Base-by-base conservation (phyloP, 2,113 vertebrate species). In the Bufo gargarizans region DNA sequence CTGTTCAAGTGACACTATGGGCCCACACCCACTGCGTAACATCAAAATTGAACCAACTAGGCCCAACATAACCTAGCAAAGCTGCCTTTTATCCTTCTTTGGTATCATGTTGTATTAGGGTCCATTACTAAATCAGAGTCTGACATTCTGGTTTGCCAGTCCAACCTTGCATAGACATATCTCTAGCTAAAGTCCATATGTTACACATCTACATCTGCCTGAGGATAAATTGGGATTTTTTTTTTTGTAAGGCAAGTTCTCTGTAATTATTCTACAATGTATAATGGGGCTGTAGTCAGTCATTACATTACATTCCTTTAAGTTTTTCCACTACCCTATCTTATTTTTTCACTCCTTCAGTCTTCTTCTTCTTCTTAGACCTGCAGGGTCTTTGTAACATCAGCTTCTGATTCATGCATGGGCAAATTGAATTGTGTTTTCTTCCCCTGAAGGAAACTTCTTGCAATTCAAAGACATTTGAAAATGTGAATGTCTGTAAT, bases 401-500 rank as follows among this genome's bases (percentile, higher is more conserved):
- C 77, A 22, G 61, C 72, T 72, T 20, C 55, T 50, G 58, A 77
- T 86, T 86, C 58, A 78, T 53, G 58, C 85, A 78, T 86, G 74
- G 74, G 17, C 78, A 77, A 86, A 77, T 77, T 84, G 65, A 84
- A 84, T 84, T 84, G 61, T 14, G 45, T 71, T 56, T n/a, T 69
- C 33, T 71, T 56, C 11, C 65, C 82, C 82, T 69, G 19, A 69
- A 72, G 78, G 78, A 58, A 80, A 72, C 49, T 43, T 63, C 17
- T 33, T 86, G 72, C 72, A 78, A 65, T 86, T 78, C 74, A 77
- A 78, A 63, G 43, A 65, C 43, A 61, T 77, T 86, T 86, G 33
- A 85, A 85, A 76, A 43, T 85, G 71, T 76, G 69, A 49, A 56
- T 58, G 74, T 77, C 55, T 85, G 84, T 77, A 59, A 85, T 78